Conservation (phyloP, 1,140 invertebrate species). For the Wasmannia auropunctata region DNA sequence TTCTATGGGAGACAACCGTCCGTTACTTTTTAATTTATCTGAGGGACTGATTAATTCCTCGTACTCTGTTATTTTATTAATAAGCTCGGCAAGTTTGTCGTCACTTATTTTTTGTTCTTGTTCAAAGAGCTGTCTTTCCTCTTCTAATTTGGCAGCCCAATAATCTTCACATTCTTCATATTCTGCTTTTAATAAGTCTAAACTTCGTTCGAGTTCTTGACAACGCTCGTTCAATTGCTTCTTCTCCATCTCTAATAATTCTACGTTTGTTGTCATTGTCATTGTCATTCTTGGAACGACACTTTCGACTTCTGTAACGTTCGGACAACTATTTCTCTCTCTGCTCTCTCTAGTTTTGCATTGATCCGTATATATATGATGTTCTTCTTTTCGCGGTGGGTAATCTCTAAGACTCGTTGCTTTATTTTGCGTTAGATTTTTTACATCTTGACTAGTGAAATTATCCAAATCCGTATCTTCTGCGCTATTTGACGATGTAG, state of each 20-base stretch:
- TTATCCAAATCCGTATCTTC: slow-evolving; percentile 67
- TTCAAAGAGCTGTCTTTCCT: slow-evolving; percentile 91
- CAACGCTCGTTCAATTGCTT: slow-evolving; percentile 86
- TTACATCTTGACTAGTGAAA: slow-evolving; percentile 68
- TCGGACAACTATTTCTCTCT: slow-evolving; percentile 40
- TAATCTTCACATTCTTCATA: slow-evolving; percentile 95
- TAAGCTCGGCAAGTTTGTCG: slow-evolving; percentile 91
- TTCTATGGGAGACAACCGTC: slow-evolving; percentile 90
- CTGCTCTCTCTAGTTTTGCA: slow-evolving; percentile 60
- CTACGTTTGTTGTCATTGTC: slow-evolving; percentile 26
- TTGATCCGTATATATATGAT: slow-evolving; percentile 54
- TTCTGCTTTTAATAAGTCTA: slow-evolving; percentile 90
- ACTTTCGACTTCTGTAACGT: slow-evolving; percentile 34
- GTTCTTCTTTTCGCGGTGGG: slow-evolving; percentile 79
- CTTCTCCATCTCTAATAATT: slow-evolving; percentile 82
- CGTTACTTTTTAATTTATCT: slow-evolving; percentile 83
- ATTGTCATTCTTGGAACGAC: slow-evolving; percentile 25
- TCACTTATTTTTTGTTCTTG: slow-evolving; percentile 91
- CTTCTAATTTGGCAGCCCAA: slow-evolving; percentile 91
- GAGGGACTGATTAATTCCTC: slow-evolving; percentile 89
- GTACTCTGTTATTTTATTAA: slow-evolving; percentile 91
- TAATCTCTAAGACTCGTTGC: slow-evolving; percentile 80
- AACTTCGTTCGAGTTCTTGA: slow-evolving; percentile 89
- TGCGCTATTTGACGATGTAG: slow-evolving; percentile 63
- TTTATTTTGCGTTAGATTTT: slow-evolving; percentile 74